Percentiles rank a stretch among this genome's conserved stretches.
phyloP scores from a whole-genome alignment of 2,888 invertebrate species.

The Scaeva pyrastri region DNA sequence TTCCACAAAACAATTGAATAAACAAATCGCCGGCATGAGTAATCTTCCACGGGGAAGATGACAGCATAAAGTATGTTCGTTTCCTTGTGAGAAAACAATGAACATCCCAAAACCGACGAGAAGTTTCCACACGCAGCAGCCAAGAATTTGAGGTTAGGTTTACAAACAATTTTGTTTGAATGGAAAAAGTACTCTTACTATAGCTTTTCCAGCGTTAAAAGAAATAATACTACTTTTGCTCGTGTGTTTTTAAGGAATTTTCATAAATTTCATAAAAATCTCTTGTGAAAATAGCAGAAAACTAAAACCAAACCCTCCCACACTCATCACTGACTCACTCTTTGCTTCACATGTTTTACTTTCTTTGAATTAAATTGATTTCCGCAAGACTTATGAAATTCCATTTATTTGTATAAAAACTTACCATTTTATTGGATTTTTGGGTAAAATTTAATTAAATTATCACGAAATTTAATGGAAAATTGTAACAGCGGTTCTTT shows the following conservation, averaged over 20 bases:
- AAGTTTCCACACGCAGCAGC: conserved; percentile 61
- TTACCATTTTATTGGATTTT: conserved; percentile 61
- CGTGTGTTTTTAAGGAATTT: neutral
- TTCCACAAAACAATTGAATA: neutral
- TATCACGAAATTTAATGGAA: conserved; percentile 64
- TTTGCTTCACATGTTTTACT: conserved; percentile 37
- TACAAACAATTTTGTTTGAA: conserved; percentile 43
- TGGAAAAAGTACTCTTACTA: conserved; percentile 9
- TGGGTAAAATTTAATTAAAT: conserved; percentile 40
- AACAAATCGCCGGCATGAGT: conserved; percentile 46
- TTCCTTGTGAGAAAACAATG: conserved; percentile 28
- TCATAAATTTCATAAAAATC: neutral
- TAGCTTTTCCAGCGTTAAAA: neutral
- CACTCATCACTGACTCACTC: conserved; percentile 45
- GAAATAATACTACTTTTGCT: neutral
- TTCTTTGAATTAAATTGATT: neutral
- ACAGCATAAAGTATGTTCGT: conserved; percentile 5
- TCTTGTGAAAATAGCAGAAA: conserved; percentile 5
- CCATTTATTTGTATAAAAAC: conserved; percentile 32
- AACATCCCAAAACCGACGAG: conserved; percentile 32
- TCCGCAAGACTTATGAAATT: neutral
- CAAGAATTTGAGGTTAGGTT: conserved; percentile 59
- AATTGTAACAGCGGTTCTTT: conserved; percentile 78
- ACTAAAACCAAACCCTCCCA: conserved; percentile 31
- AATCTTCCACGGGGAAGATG: conserved; percentile 25